Conservation (phyloP, 2,888 invertebrate genomes). For the Eupithecia abbreviata region DNA sequence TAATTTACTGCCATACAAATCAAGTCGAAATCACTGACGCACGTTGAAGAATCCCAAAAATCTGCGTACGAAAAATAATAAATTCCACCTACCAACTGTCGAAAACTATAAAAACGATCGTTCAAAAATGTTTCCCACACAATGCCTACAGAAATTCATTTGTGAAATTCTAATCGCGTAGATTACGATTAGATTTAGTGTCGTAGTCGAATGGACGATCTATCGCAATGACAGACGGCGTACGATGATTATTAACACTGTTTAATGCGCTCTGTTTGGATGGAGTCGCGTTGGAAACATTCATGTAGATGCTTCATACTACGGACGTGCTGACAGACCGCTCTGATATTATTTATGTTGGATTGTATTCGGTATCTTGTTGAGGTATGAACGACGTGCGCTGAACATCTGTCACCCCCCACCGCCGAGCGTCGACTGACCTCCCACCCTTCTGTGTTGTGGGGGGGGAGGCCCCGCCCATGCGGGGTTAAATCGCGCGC, state of each 20-base stretch:
- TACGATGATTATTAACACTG: constrained; percentile 50
- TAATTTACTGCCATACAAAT: constrained; percentile 31
- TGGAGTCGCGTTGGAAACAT: constrained; percentile 50
- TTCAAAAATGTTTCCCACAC: constrained; percentile 34
- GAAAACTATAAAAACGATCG: constrained; percentile 27
- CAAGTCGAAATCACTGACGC: constrained; percentile 29
- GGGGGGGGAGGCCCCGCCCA: constrained; percentile 60
- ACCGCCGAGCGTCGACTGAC: constrained; percentile 69
- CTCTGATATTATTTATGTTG: constrained; percentile 69
- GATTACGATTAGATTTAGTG: constrained; percentile 32
- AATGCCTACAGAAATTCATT: constrained; percentile 25
- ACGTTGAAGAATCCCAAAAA: constrained; percentile 28
- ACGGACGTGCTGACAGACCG: constrained; percentile 52
- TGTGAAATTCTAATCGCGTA: constrained; percentile 35
- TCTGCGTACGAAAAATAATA: constrained; percentile 27
- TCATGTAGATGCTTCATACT: constrained; percentile 34
- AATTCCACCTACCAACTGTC: constrained; percentile 20
- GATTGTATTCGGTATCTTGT: constrained; percentile 76
- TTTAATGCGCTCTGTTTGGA: constrained; percentile 57
- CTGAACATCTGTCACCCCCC: constrained; percentile 79
- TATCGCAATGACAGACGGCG: constrained; percentile 48
- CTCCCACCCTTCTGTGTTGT: constrained; percentile 53
- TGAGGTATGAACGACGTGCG: constrained; percentile 71
- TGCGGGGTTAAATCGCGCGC: constrained; percentile 46
- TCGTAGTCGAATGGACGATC: constrained; percentile 40